Conservation (phyloP, 2,888 invertebrate genomes). For the Atethmia centrago region DNA sequence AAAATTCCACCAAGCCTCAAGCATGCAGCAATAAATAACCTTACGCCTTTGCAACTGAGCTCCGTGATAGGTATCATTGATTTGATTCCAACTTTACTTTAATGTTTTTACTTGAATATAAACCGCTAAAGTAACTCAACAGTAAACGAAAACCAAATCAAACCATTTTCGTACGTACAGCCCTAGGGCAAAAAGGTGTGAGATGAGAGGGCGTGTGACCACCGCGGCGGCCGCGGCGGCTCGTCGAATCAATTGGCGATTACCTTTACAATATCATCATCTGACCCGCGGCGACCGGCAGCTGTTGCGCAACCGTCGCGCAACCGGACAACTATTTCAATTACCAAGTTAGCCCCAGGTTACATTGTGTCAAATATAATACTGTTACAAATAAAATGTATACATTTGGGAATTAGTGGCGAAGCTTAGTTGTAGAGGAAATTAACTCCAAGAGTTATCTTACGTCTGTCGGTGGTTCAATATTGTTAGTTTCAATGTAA, state of each 20-base stretch:
- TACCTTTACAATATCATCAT: constrained; percentile 20
- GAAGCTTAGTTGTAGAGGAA: constrained; percentile 31
- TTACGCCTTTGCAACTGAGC: neutral
- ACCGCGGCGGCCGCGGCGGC: constrained; percentile 5
- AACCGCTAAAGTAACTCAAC: neutral
- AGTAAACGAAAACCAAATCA: neutral
- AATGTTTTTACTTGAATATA: neutral
- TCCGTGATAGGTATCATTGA: neutral
- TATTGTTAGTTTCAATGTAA: constrained; percentile 35
- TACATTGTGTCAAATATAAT: constrained; percentile 29
- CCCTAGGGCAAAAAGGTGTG: constrained; percentile 20
- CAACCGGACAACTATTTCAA: constrained; percentile 44
- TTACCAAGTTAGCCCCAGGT: constrained; percentile 47
- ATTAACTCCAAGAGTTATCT: constrained; percentile 44
- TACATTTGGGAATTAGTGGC: constrained; percentile 15
- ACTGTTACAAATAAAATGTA: constrained; percentile 13
- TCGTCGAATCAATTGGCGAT: constrained; percentile 29
- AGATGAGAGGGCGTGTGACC: constrained; percentile 4
- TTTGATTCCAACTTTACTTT: neutral
- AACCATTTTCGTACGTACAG: constrained; percentile 10
- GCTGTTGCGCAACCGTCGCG: constrained; percentile 16
- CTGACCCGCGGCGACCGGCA: constrained; percentile 11
- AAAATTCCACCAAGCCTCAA: neutral
- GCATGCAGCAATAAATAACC: constrained; percentile 11
- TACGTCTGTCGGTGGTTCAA: neutral